Evolutionary conservation across 64 coral and sea anemone genomes (phyloP).

Genomic region (Pocillopora damicornis): DNA sequence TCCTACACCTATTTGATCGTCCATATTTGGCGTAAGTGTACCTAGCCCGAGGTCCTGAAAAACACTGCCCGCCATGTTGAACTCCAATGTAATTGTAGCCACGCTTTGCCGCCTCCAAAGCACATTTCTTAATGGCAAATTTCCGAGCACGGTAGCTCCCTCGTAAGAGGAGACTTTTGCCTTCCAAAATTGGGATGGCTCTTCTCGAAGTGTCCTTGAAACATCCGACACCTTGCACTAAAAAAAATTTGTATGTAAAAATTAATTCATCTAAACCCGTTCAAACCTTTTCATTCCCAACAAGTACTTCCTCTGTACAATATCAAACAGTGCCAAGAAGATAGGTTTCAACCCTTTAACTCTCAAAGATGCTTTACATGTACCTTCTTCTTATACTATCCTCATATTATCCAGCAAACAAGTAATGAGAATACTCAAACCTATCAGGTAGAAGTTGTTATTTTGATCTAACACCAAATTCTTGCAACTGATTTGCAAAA

Average conservation of each 20-base stretch:
- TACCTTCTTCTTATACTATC: too few species aligned
- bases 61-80: conserved; percentile 65
- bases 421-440: too few species aligned
- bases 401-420: too few species aligned
- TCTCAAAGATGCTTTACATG: too few species aligned
- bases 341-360: background rate
- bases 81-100: conserved; percentile 57
- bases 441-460: too few species aligned
- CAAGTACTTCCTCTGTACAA: too few species aligned
- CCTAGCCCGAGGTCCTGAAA: conserved; percentile 51
- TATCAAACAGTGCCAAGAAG: background rate
- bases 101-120: conserved; percentile 5
- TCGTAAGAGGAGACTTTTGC: conserved; percentile 16
- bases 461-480: too few species aligned
- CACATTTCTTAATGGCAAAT: conserved; percentile 41
- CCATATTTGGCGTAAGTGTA: conserved; percentile 54
- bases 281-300: too few species aligned
- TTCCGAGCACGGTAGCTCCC: conserved; percentile 1
- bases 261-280: too few species aligned
- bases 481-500: too few species aligned
- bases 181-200: conserved; percentile 19
- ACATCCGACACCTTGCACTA: conserved; percentile 22
- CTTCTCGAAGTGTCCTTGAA: conserved; percentile 25
- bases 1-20: conserved; percentile 34
- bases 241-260: background rate